These are phyloP conservation scores for Mythimna impura DNA, from an alignment of 2,888 invertebrate species.

Conservation along the genomic window DNA sequence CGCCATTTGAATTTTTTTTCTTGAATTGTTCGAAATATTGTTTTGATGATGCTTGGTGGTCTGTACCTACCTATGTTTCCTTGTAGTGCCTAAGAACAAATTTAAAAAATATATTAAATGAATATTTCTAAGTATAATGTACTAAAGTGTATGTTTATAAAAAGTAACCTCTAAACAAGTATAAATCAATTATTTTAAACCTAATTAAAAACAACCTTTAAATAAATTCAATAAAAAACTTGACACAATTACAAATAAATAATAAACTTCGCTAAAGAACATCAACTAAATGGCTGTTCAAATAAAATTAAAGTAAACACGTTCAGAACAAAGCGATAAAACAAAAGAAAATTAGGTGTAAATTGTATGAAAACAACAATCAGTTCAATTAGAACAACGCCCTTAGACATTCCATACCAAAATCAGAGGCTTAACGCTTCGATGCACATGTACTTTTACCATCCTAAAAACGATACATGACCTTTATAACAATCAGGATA, in stretches of 20 bases:
- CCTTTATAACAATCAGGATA: conserved; percentile 25
- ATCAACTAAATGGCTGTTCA: background rate
- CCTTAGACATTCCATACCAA: conserved; percentile 75
- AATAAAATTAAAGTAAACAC: conserved; percentile 16
- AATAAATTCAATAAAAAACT: conserved; percentile 14
- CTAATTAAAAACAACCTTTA: conserved; percentile 22
- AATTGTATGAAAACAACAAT: conserved; percentile 76
- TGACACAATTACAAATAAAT: conserved; percentile 12
- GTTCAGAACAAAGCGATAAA: conserved; percentile 38
- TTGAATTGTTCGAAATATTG: conserved; percentile 34
- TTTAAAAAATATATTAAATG: background rate
- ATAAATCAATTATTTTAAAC: conserved; percentile 15
- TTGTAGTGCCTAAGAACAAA: background rate
- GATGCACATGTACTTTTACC: conserved; percentile 55
- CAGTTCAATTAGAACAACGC: conserved; percentile 78
- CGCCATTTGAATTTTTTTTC: conserved; percentile 49
- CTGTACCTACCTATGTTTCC: conserved; percentile 5
- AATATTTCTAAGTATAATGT: background rate
- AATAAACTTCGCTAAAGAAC: background rate
- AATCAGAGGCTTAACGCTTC: conserved; percentile 75
- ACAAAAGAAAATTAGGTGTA: conserved; percentile 73
- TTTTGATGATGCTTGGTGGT: conserved; percentile 33
- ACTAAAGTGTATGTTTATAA: background rate
- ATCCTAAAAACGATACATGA: background rate
- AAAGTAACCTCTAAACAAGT: conserved; percentile 20